These are phyloP conservation scores for Atherix ibis DNA, from an alignment of 2,888 invertebrate species.

Conservation along the genomic window DNA sequence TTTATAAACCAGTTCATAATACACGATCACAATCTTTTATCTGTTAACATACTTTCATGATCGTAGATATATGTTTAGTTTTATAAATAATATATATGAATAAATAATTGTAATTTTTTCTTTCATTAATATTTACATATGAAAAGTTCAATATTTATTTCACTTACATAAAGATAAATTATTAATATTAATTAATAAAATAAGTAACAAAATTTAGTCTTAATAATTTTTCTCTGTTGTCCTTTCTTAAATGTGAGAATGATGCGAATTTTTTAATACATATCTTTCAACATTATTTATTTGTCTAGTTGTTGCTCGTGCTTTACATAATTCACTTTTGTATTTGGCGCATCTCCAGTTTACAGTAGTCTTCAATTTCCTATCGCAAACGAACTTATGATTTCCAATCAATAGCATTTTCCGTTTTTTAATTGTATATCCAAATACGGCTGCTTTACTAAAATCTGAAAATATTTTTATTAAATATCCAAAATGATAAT, in stretches of 20 bases:
- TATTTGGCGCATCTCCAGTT: conserved; percentile 27
- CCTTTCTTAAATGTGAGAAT: conserved; percentile 13
- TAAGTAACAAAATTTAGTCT: no score
- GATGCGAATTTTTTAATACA: conserved; percentile 19
- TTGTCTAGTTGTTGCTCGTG: conserved; percentile 27
- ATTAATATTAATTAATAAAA: no score
- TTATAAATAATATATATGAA: no score
- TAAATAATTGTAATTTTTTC: conserved; percentile 1
- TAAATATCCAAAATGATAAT: background rate
- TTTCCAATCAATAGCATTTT: conserved; percentile 23
- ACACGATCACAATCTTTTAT: no score
- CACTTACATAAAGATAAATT: no score
- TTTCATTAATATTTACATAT: background rate
- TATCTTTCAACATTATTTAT: conserved; percentile 23
- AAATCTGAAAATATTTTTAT: conserved; percentile 13
- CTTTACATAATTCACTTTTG: conserved; percentile 25
- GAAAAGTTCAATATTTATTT: no score
- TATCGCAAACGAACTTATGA: conserved; percentile 27
- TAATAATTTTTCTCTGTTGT: no score
- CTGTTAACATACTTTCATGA: no score
- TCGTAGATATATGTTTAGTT: no score
- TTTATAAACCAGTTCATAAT: no score
- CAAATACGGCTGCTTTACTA: conserved; percentile 15
- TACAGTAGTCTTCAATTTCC: conserved; percentile 24
- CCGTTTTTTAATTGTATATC: conserved; percentile 26